These are phyloP conservation scores for Andrena praecox DNA, from an alignment of 2,888 invertebrate genomes.

Conservation along the genomic window DNA sequence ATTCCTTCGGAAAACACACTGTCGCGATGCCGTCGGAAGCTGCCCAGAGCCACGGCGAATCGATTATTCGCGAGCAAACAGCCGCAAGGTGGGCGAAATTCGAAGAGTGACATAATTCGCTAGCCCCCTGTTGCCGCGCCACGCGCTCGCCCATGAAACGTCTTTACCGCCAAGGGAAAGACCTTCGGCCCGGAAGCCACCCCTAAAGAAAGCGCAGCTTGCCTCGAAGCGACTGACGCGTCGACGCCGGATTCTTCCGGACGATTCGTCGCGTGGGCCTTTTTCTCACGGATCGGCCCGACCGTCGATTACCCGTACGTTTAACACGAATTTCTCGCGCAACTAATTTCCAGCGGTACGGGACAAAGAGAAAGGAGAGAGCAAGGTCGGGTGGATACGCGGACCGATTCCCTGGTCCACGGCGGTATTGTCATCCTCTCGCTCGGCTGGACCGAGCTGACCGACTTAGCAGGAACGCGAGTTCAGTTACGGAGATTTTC, in stretches of 20 bases:
- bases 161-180: background rate
- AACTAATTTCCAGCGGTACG: conserved; percentile 72
- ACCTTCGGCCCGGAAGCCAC: background rate
- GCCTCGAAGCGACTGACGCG: background rate
- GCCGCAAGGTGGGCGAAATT: background rate
- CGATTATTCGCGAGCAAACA: conserved; percentile 14
- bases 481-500: conserved; percentile 75
- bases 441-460: conserved; percentile 78
- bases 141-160: background rate
- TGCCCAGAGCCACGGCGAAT: background rate
- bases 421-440: conserved; percentile 74
- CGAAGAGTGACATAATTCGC: background rate
- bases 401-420: conserved; percentile 51
- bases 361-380: conserved; percentile 24
- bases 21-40: background rate
- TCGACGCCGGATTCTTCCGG: conserved; percentile 33
- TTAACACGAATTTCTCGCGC: conserved; percentile 74
- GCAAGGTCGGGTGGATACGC: conserved; percentile 37
- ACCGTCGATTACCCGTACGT: conserved; percentile 68
- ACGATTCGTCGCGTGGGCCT: conserved; percentile 69
- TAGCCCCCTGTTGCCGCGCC: background rate
- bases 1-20: background rate
- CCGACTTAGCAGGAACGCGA: conserved; percentile 78
- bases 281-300: conserved; percentile 57
- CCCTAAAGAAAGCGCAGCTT: background rate